Evolutionary conservation across 2,113 vertebrate genomes (phyloP).

Genomic region (Cromileptes altivelis): DNA sequence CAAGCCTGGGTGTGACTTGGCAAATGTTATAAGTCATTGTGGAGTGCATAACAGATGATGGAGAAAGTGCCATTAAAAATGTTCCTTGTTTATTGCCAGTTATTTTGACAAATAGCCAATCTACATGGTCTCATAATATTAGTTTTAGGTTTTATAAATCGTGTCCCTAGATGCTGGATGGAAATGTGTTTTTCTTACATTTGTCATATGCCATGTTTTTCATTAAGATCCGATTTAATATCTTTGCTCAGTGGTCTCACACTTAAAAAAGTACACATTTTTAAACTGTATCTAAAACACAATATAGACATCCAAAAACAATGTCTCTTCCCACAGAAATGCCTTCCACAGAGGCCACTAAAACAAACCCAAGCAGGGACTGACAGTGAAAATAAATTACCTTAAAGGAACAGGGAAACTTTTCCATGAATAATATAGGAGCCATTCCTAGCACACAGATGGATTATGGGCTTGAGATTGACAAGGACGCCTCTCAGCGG

Average conservation of each 20-base stretch:
- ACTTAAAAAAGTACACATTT: conserved; percentile 3
- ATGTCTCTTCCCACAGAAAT: conserved; percentile 36
- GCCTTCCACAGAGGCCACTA: conserved; percentile 31
- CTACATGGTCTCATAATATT: conserved; percentile 7
- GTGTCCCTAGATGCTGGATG: background rate
- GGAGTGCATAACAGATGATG: conserved; percentile 26
- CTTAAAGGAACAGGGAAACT: conserved; percentile 50
- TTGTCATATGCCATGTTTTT: background rate
- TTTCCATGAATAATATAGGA: conserved; percentile 71
- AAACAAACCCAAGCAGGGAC: conserved; percentile 37
- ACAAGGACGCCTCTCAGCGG: conserved; percentile 61
- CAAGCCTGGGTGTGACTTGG: conserved; percentile 58
- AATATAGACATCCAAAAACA: conserved; percentile 41
- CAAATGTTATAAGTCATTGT: conserved; percentile 43
- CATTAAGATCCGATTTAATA: background rate
- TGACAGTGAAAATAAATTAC: conserved; percentile 56
- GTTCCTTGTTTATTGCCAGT: conserved; percentile 2
- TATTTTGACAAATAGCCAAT: conserved; percentile 26
- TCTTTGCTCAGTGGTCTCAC: background rate
- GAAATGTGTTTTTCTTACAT: background rate
- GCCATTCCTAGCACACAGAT: conserved; percentile 62
- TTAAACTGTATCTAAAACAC: conserved; percentile 10
- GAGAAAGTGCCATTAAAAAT: conserved; percentile 3
- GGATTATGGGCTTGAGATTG: conserved; percentile 68
- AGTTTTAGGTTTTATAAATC: background rate